Base-by-base conservation (phyloP, 2,888 invertebrate genomes). In the Spilarctia lutea region DNA sequence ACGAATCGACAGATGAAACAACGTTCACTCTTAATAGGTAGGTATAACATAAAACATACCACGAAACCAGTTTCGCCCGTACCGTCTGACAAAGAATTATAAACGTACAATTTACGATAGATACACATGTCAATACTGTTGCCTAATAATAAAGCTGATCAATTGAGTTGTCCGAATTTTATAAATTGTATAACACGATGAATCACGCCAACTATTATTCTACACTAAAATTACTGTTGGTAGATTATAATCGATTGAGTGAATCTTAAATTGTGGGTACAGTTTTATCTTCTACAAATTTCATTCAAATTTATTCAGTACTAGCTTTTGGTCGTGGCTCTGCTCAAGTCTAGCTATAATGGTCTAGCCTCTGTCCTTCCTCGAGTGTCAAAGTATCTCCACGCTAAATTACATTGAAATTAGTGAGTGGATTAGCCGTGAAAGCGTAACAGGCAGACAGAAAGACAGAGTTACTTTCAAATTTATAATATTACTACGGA, bases 1-100 rank as follows among this genome's bases (percentile, higher is more conserved):
- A 91, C 90, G 89, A 91, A 91, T 90, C 87, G 87, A 89, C 87
- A 87, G 90, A 91, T 90, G 90, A 90, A 90, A 87, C 86, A 88
- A 86, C 88, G 87, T 89, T 91, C 90, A 90, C 90, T 90, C 83
- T 88, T 88, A 83, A 87, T 89, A 89, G 87, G 87, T 89, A 90
- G 87, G 87, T 89, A 90, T 85, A 88, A 85, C 86, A 90, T 86
- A 88, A 87, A 89, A 79, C 87, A 91, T 90, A 85, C 88, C 86
- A 83, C 73, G 79, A 86, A 92, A 94, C 94, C 90, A 73, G 93
- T 94, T 92, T 89, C 78, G 77, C 70, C 48, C 65, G 92, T 92
- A 94, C 75, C 75, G 93, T 90, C 85, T 56, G 88, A 93, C 77
- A 81, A 83, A 79, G 45, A 81, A 82, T 68, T 65, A 77, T 74